Conservation (phyloP, 2,888 invertebrate genomes). For the Meiosimyza platycephala region DNA sequence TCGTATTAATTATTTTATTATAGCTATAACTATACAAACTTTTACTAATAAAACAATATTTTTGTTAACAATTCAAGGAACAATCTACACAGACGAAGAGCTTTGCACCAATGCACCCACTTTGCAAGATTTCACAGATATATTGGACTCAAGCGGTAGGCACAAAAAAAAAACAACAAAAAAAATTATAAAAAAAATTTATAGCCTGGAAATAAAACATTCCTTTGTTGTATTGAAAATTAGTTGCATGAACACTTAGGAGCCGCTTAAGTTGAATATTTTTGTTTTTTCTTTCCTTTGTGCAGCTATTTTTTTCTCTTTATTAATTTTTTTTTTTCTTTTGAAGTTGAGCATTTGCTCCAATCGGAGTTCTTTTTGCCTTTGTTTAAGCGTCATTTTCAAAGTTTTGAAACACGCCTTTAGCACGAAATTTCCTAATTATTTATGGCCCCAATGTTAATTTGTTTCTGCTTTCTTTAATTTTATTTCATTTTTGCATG, state of each 20-base stretch:
- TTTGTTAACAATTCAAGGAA: constrained; percentile 42
- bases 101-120: constrained; percentile 63
- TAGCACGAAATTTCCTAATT: constrained; percentile 21
- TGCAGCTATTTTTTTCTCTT: too few species aligned
- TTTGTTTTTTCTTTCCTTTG: constrained; percentile 14
- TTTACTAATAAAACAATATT: constrained; percentile 9
- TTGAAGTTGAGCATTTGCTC: too few species aligned
- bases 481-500: constrained; percentile 18
- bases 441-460: constrained; percentile 19
- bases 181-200: too few species aligned
- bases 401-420: constrained; percentile 15
- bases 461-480: not conserved
- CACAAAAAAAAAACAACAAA: constrained; percentile 41
- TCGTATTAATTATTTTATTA: not conserved
- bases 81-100: constrained; percentile 53
- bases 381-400: not conserved
- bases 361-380: too few species aligned
- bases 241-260: too few species aligned
- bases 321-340: not conserved
- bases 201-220: not conserved
- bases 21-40: not conserved
- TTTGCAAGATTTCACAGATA: constrained; percentile 68
- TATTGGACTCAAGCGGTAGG: constrained; percentile 69
- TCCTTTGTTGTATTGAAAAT: not conserved
- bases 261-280: too few species aligned